Conservation (phyloP, 2,113 vertebrate species). For the Chitala chitala region DNA sequence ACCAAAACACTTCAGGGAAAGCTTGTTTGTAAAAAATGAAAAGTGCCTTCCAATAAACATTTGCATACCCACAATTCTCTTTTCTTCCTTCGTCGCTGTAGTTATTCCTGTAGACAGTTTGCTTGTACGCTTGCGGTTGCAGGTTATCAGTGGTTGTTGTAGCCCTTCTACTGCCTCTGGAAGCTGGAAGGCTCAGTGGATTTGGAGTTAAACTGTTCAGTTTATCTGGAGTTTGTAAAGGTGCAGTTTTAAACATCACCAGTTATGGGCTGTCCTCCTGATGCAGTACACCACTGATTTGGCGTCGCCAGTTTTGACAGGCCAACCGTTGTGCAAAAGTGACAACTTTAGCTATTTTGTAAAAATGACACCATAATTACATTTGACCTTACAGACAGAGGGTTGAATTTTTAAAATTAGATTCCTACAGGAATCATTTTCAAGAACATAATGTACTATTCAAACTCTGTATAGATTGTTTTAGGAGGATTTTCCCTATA, state of each 20-base stretch:
- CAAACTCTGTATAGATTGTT: background rate
- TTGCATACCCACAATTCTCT: no score
- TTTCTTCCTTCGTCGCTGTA: background rate
- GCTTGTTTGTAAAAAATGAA: background rate
- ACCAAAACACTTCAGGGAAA: background rate
- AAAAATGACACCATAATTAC: background rate
- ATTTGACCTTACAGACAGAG: slow-evolving; percentile 1
- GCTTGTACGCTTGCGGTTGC: background rate
- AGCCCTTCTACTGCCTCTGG: background rate
- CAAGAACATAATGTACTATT: slow-evolving; percentile 5
- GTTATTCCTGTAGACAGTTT: background rate
- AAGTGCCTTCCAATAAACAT: no score
- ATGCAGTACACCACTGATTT: background rate
- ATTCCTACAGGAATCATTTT: background rate
- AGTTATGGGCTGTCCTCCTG: slow-evolving; percentile 11
- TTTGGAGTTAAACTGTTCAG: background rate
- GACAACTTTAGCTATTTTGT: background rate
- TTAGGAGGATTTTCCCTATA: background rate
- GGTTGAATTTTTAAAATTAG: slow-evolving; percentile 17
- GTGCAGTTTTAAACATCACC: background rate
- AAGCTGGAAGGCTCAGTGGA: background rate
- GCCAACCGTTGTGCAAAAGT: slow-evolving; percentile 3
- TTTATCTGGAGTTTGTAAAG: background rate
- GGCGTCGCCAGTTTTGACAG: background rate
- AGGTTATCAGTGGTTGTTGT: background rate